These are phyloP conservation scores for Anomalospiza imberbis DNA, from an alignment of 2,797 vertebrate genomes.

Conservation along the genomic window DNA sequence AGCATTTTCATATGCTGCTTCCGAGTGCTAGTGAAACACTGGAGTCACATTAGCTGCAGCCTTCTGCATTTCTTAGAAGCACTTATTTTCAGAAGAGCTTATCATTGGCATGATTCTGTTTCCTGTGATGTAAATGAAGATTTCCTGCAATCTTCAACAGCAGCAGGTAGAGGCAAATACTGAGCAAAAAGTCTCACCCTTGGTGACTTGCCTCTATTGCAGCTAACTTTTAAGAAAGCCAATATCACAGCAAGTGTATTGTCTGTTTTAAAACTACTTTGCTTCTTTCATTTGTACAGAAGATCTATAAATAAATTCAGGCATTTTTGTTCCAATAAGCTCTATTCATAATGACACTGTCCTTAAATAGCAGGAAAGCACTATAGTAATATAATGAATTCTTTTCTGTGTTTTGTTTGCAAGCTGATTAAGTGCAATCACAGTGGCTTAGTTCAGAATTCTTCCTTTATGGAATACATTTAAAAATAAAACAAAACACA, in stretches of 20 bases:
- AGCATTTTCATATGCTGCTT: background rate
- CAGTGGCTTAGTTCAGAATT: slow-evolving; percentile 50
- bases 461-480: slow-evolving; percentile 55
- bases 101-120: background rate
- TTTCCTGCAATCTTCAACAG: background rate
- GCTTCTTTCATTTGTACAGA: background rate
- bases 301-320: slow-evolving; percentile 40
- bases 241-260: background rate
- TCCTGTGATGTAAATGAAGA: background rate
- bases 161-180: background rate
- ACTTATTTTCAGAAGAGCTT: background rate
- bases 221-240: background rate
- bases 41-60: background rate
- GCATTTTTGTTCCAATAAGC: slow-evolving; percentile 39
- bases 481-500: slow-evolving; percentile 60
- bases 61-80: background rate
- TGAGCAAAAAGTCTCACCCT: background rate
- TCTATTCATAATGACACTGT: slow-evolving; percentile 35
- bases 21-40: background rate
- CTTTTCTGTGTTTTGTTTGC: slow-evolving; percentile 45
- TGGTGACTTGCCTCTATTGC: background rate
- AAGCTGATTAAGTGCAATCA: slow-evolving; percentile 53
- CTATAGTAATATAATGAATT: slow-evolving; percentile 39
- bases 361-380: slow-evolving; percentile 34
- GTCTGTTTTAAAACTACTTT: background rate